A percentile compares a stretch with the other conserved stretches of the same genome.
Evolutionary conservation across 2,113 vertebrate genomes (phyloP).

Genomic region (Rousettus leschenaultii): DNA sequence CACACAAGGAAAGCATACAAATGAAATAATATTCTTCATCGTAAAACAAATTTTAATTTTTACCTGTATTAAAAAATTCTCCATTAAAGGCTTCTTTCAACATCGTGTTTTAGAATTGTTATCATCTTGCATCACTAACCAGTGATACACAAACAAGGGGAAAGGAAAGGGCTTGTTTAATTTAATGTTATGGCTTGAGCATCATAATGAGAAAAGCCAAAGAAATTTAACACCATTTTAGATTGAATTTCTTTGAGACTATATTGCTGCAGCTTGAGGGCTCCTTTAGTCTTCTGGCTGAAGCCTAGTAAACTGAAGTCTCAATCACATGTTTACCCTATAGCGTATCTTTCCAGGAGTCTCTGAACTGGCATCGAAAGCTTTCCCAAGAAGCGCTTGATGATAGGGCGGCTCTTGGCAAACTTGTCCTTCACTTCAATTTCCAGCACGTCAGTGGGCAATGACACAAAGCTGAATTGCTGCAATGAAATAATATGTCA

Average conservation of each 20-base stretch:
- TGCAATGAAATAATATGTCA: conserved; percentile 76
- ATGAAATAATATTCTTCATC: neutral
- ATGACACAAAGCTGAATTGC: conserved; percentile 96
- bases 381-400: conserved; percentile 98
- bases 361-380: conserved; percentile 96
- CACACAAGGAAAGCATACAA: neutral
- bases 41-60: conserved; percentile 41
- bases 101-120: neutral
- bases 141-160: neutral
- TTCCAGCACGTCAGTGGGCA: conserved; percentile 98
- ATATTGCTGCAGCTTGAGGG: neutral
- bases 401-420: conserved; percentile 97
- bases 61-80: neutral
- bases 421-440: conserved; percentile 99
- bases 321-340: conserved; percentile 87
- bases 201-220: neutral
- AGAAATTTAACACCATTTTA: neutral
- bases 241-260: neutral
- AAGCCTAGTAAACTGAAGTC: neutral
- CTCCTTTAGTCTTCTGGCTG: neutral
- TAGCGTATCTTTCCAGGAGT: conserved; percentile 96
- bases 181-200: neutral
- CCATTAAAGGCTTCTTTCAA: neutral
- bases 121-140: neutral
- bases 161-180: neutral